Evolutionary conservation across 2,797 vertebrate genomes (phyloP).

Genomic region (Eupleurogrammus muticus): DNA sequence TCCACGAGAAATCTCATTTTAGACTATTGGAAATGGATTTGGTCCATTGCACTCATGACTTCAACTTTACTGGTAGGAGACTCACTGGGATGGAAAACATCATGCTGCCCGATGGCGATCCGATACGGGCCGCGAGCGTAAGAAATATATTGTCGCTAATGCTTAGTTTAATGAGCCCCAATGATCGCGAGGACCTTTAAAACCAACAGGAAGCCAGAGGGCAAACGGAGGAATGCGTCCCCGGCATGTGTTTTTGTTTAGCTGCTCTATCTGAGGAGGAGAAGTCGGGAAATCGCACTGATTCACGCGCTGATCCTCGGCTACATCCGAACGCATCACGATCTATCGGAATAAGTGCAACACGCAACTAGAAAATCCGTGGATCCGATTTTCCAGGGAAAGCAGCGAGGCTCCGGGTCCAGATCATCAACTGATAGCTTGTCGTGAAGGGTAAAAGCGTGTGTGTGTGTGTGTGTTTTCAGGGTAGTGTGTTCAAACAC

Average conservation of each 20-base stretch:
- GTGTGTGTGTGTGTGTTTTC: not conserved
- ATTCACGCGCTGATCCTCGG: constrained; percentile 22
- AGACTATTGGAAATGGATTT: constrained; percentile 35
- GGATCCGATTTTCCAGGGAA: constrained; percentile 14
- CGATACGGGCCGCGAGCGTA: constrained; percentile 23
- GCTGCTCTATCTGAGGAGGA: constrained; percentile 33
- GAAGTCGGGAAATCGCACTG: constrained; percentile 16
- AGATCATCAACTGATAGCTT: constrained; percentile 24
- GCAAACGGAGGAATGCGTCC: constrained; percentile 44
- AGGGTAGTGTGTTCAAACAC: not conserved
- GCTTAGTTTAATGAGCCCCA: constrained; percentile 18
- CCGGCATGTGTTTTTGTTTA: constrained; percentile 65
- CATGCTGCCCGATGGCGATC: constrained; percentile 13
- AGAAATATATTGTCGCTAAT: constrained; percentile 13
- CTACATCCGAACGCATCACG: constrained; percentile 16
- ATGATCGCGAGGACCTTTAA: constrained; percentile 31
- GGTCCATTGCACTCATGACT: constrained; percentile 16
- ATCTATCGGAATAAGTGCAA: constrained; percentile 24
- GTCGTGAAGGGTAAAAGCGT: not conserved
- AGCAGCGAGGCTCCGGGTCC: not conserved
- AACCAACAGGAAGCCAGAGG: constrained; percentile 27
- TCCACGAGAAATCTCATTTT: constrained; percentile 56
- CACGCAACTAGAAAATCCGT: constrained; percentile 44
- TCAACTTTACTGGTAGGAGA: constrained; percentile 10
- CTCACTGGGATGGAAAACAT: constrained; percentile 22